These are phyloP conservation scores for Taenioides sp. DNA, from an alignment of 2,797 vertebrate genomes.

Conservation along the genomic window DNA sequence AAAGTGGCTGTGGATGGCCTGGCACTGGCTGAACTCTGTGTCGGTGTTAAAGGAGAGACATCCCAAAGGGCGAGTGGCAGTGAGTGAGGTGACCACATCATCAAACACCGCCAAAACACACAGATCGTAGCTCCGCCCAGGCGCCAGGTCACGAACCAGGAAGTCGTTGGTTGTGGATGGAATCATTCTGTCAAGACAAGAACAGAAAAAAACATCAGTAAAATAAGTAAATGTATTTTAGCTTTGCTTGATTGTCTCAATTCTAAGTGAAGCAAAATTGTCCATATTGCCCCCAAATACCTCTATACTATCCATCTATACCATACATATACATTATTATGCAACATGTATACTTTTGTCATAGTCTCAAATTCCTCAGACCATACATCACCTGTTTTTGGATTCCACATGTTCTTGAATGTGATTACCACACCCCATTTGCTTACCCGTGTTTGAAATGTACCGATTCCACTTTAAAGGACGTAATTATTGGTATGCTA, in stretches of 20 bases:
- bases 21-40: conserved; percentile 83
- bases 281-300: neutral
- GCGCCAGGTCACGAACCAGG: conserved; percentile 86
- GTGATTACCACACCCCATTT: neutral
- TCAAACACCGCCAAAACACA: conserved; percentile 89
- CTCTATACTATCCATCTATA: too few relatives aligned
- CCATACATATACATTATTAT: neutral
- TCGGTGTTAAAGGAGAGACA: conserved; percentile 88
- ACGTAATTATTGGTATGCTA: neutral
- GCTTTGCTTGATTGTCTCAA: neutral
- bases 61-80: conserved; percentile 85
- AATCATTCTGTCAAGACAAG: conserved; percentile 82
- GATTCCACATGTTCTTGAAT: neutral
- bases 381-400: neutral
- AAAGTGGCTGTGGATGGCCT: conserved; percentile 86
- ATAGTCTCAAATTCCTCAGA: neutral
- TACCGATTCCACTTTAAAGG: neutral
- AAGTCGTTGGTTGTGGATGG: conserved; percentile 87
- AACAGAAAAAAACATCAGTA: conserved; percentile 13
- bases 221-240: neutral
- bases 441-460: too few relatives aligned
- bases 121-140: conserved; percentile 84
- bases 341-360: neutral
- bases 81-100: conserved; percentile 84
- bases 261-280: neutral